phyloP scores from a whole-genome alignment of 2,888 invertebrate species.

The Azorinus chamasolen region DNA sequence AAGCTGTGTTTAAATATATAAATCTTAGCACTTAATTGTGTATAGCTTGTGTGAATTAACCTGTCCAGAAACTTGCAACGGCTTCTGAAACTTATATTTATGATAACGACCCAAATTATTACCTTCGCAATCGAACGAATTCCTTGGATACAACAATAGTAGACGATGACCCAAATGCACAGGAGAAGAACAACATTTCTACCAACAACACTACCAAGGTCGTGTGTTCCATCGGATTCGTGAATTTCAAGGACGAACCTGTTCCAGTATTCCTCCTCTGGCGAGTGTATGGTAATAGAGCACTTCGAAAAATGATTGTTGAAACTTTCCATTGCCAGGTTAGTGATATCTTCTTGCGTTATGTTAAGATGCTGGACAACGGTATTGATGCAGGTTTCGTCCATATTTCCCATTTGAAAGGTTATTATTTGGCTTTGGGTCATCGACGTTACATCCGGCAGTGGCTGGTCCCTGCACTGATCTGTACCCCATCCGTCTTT shows the following conservation, averaged over 20 bases:
- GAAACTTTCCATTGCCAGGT: too few species aligned
- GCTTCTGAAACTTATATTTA: too few species aligned
- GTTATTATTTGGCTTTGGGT: not conserved
- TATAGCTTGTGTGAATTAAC: too few species aligned
- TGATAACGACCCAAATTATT: too few species aligned
- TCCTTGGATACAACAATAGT: slow-evolving; percentile 35
- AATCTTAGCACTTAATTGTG: too few species aligned
- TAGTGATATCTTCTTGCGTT: too few species aligned
- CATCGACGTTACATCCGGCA: slow-evolving; percentile 6
- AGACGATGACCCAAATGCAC: slow-evolving; percentile 30
- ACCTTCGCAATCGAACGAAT: slow-evolving; percentile 41
- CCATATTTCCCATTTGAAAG: not conserved
- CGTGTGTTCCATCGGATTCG: slow-evolving; percentile 18
- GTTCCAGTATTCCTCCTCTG: slow-evolving; percentile 41
- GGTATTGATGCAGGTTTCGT: slow-evolving; percentile 1
- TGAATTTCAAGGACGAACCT: slow-evolving; percentile 28
- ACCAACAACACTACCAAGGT: slow-evolving; percentile 19
- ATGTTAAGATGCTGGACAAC: not conserved
- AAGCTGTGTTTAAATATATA: too few species aligned
- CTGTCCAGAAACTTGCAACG: too few species aligned
- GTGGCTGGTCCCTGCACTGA: slow-evolving; percentile 6
- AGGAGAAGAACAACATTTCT: slow-evolving; percentile 32
- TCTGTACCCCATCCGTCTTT: slow-evolving; percentile 31
- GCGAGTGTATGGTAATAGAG: slow-evolving; percentile 7
- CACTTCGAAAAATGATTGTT: not conserved